Evolutionary conservation across 2,797 vertebrate genomes (phyloP), one percentile per base, ranked within the genome.

Genomic region (Enoplosus armatus): DNA sequence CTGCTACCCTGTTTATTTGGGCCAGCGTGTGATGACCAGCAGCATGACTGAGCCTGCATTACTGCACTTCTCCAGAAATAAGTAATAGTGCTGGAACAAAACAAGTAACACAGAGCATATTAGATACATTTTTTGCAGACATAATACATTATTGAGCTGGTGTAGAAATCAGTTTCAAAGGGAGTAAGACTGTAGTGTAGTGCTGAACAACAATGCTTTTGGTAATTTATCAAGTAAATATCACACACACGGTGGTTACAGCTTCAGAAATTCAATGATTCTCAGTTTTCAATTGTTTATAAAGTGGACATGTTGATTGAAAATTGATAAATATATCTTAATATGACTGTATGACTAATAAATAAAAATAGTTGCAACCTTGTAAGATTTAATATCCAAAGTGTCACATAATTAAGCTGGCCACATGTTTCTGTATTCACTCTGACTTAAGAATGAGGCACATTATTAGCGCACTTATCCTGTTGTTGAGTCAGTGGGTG

Each of bases 1-100:
- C 83, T 8, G 96, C 84, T 0, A 95, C 94, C 2, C 96, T 96
- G 86, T 96, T 96, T 88, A 95, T 96, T 39, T 96, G 94, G 0
- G 89, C 95, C 1, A 96, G 90, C 0, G 96, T 96, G 69, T 96
- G 94, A 63, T 93, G 85, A 97, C 4, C 18, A 26, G 50, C 62
- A 27, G 16, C 1, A 11, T 18, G 8, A 96, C 96, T 0, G 95
- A 96, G 26, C 91, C 93, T 0, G 95, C 95, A 82, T 96, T 95
- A 43, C 93, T 84, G 22, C 96, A 96, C 29, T 95, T 95, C 87
- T 96, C 12, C 56, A 26, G 0, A 2, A 26, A 35, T 0, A 8
- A 15, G 26, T 8, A 18, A 54, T 48, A 95, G 14, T 95, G 93
- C 97, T 98, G 71, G 7, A 55, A 72, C 6, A 15, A 27, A 14